A percentile compares a stretch with the other conserved stretches of the same genome.
These are phyloP conservation scores for Cliona cf. orientalis DNA, from an alignment of 37 sponge, comb jelly and placozoan genomes.

Conservation along the genomic window DNA sequence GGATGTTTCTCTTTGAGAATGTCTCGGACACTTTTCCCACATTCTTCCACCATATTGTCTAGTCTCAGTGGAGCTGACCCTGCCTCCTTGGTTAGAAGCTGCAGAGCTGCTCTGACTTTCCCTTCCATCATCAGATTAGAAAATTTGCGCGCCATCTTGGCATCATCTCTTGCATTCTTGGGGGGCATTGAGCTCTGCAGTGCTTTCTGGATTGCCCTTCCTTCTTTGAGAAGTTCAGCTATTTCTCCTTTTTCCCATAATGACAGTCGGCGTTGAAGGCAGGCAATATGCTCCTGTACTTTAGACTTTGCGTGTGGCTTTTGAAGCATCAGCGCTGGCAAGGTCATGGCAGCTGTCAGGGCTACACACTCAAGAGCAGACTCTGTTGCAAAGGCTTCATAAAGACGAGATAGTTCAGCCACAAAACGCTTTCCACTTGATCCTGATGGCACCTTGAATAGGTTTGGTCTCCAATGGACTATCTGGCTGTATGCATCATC, in stretches of 20 bases:
- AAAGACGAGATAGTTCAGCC: conserved; percentile 17
- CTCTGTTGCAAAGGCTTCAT: not conserved
- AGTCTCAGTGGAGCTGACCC: not conserved
- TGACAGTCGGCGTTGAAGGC: conserved; percentile 3
- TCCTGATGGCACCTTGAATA: conserved; percentile 15
- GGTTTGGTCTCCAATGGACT: conserved; percentile 32
- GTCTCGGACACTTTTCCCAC: conserved; percentile 10
- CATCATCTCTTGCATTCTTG: conserved; percentile 11
- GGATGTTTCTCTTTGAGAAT: conserved; percentile 32
- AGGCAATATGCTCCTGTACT: conserved; percentile 8
- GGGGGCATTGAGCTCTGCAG: not conserved
- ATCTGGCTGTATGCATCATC: conserved; percentile 14
- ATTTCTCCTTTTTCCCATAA: conserved; percentile 33
- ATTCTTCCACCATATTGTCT: not conserved
- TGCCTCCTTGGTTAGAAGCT: conserved; percentile 3
- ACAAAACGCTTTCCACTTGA: conserved; percentile 15
- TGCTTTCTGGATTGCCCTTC: conserved; percentile 20
- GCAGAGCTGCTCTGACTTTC: conserved; percentile 37
- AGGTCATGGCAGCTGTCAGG: conserved; percentile 14
- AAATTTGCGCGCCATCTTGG: conserved; percentile 19
- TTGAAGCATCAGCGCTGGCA: conserved; percentile 23
- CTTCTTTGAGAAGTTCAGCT: conserved; percentile 3
- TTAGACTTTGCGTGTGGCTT: conserved; percentile 35
- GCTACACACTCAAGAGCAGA: conserved; percentile 16
- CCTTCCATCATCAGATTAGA: conserved; percentile 43